Base-by-base conservation (phyloP, 2,797 vertebrate genomes). In the Hozukius guyotensis region DNA sequence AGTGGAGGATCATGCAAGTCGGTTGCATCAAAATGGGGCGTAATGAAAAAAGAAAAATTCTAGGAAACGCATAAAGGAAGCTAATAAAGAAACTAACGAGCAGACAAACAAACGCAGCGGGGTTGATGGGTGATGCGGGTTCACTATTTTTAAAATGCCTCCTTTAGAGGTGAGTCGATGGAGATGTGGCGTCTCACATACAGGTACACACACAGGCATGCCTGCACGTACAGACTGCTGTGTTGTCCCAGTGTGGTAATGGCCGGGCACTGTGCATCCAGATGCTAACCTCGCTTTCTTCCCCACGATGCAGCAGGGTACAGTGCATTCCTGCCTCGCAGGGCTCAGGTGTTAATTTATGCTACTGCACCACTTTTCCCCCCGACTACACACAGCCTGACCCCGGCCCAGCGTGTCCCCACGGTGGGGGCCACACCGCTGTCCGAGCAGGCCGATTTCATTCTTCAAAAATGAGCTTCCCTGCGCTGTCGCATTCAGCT, bases 341-440 rank as follows among this genome's bases (percentile, higher is more conserved):
- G 78, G 84, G 86, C 93, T 88, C 92, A 94, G 94, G 91, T 96
- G 94, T 90, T 95, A 90, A 94, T 95, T 93, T 93, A 92, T 95
- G 88, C 94, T 69, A 64, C 88, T 81, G 83, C 91, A 85, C 86
- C 84, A 87, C 84, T 92, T 91, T 89, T 87, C 88, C 81, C 79
- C 91, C 78, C 42, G 80, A 92, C 82, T 90, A 78, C 84, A 75
- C 88, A 75, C 88, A 81, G 66, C 79, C 81, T 90, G 88, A 92
- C 91, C 92, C 80, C 32, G 13, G 81, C 80, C 56, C 78, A 77
- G 73, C 87, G 32, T 38, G 46, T 77, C 87, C 89, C 90, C 85
- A 6, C 49, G 12, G 78, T 22, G 27, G 71, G 56, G 56, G 70
- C 79, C 27, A 49, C 72, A 67, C 57, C 70, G 82, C 78, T 12